phyloP scores from a whole-genome alignment of 2,113 vertebrate genomes.

The Columbina picui region DNA sequence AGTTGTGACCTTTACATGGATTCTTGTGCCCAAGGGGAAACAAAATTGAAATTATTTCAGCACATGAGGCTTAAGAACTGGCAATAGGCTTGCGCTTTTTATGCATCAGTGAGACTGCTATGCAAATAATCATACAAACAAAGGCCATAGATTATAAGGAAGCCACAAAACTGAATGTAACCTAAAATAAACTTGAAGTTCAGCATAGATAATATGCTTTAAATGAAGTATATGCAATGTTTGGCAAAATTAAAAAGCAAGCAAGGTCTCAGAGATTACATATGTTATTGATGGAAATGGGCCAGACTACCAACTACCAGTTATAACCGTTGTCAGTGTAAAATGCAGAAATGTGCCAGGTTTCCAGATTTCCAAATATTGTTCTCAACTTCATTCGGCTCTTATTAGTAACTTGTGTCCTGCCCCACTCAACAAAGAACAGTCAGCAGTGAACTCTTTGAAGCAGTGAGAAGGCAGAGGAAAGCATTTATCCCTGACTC shows the following conservation, averaged over 20 bases:
- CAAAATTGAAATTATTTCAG: constrained; percentile 41
- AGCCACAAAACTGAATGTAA: constrained; percentile 28
- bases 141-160: constrained; percentile 61
- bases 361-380: background rate
- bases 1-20: constrained; percentile 14
- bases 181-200: constrained; percentile 63
- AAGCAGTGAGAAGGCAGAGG: background rate
- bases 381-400: background rate
- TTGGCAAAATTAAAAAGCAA: constrained; percentile 58
- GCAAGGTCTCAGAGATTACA: constrained; percentile 45
- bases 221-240: constrained; percentile 24
- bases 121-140: constrained; percentile 57
- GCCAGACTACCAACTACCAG: constrained; percentile 11
- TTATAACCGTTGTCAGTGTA: background rate
- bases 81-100: constrained; percentile 48
- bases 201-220: constrained; percentile 56
- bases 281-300: constrained; percentile 10
- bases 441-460: background rate
- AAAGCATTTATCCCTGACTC: background rate
- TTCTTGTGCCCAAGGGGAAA: constrained; percentile 26
- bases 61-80: constrained; percentile 36
- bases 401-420: background rate
- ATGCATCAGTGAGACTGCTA: constrained; percentile 53
- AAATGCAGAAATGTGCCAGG: background rate
- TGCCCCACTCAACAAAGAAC: background rate